Conservation (phyloP, 2,888 invertebrate species). For the Agonum fuliginosum region DNA sequence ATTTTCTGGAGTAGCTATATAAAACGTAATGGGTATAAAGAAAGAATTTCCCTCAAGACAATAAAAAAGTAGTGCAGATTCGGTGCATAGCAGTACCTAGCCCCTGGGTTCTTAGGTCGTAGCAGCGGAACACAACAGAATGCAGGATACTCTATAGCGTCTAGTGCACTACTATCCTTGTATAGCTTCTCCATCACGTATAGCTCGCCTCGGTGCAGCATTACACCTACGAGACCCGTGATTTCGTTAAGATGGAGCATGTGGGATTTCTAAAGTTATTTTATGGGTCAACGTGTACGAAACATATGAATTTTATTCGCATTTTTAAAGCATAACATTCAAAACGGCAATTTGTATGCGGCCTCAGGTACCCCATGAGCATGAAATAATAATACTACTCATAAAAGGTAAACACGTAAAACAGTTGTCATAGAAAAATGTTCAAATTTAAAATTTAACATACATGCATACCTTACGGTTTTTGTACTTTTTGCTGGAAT, state of each 20-base stretch:
- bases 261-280: constrained; percentile 55
- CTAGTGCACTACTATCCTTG: neutral
- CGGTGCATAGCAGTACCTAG: no score
- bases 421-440: constrained; percentile 59
- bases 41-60: no score
- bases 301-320: constrained; percentile 58
- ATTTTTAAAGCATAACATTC: constrained; percentile 56
- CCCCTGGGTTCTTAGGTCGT: no score
- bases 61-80: no score
- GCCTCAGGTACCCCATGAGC: constrained; percentile 57
- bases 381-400: constrained; percentile 57
- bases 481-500: neutral
- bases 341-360: constrained; percentile 59
- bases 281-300: constrained; percentile 58
- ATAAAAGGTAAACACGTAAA: constrained; percentile 58
- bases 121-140: no score
- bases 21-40: no score
- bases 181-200: constrained; percentile 9
- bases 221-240: constrained; percentile 44
- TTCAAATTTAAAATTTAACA: constrained; percentile 50
- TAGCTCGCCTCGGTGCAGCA: neutral
- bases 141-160: neutral
- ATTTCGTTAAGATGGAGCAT: constrained; percentile 57
- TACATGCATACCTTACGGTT: neutral
- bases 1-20: no score